phyloP scores from a whole-genome alignment of 2,888 invertebrate genomes.

The Hoplodrina blanda region DNA sequence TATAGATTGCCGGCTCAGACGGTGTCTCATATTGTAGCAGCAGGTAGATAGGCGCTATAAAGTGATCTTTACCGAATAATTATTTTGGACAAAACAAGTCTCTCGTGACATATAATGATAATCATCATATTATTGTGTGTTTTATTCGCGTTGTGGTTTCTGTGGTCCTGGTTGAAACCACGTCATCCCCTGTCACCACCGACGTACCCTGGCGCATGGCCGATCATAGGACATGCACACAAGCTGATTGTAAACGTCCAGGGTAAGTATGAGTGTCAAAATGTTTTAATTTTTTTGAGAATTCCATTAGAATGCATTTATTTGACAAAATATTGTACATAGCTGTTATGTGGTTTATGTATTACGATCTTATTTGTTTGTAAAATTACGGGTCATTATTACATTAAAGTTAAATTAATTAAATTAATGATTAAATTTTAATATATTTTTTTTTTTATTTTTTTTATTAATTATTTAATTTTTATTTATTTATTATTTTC shows the following conservation, averaged over 20 bases:
- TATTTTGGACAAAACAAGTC: background rate
- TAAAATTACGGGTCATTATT: too few relatives aligned
- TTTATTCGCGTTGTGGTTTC: slow-evolving; percentile 6
- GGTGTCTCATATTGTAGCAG: background rate
- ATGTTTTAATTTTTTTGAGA: too few relatives aligned
- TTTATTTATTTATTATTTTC: too few relatives aligned
- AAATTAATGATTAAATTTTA: too few relatives aligned
- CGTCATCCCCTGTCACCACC: slow-evolving; percentile 12
- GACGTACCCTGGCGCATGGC: slow-evolving; percentile 24
- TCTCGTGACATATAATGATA: slow-evolving; percentile 1
- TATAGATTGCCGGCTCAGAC: too few relatives aligned
- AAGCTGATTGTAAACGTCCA: background rate
- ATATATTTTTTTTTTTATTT: too few relatives aligned
- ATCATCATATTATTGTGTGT: background rate
- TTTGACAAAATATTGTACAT: too few relatives aligned
- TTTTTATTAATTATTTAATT: too few relatives aligned
- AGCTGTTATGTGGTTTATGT: too few relatives aligned
- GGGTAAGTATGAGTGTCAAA: slow-evolving; percentile 18
- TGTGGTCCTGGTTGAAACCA: slow-evolving; percentile 18
- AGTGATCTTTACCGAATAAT: background rate
- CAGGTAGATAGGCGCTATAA: background rate
- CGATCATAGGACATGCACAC: slow-evolving; percentile 29
- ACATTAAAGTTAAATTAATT: too few relatives aligned
- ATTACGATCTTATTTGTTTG: too few relatives aligned
- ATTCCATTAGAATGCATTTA: too few relatives aligned